phyloP scores from a whole-genome alignment of 92 coral and sea anemone genomes.

The Palythoa caribaeorum region DNA sequence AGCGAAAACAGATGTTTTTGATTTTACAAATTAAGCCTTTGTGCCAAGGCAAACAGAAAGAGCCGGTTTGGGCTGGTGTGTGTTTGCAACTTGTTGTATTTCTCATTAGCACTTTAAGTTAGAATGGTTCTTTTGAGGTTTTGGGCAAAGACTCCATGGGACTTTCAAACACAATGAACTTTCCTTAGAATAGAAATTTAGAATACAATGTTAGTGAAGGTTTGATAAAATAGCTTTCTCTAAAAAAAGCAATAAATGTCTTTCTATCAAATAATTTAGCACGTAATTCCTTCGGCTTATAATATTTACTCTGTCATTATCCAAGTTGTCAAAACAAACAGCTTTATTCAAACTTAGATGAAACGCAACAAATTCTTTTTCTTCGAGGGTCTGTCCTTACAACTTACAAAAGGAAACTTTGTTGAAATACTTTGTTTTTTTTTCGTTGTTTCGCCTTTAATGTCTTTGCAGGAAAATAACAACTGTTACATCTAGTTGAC shows the following conservation, averaged over 20 bases:
- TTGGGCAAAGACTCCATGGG: slow-evolving; percentile 32
- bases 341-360: background rate
- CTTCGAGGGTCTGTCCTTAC: background rate
- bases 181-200: slow-evolving; percentile 4
- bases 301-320: slow-evolving; percentile 67
- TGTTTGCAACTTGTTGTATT: slow-evolving; percentile 43
- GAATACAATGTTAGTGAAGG: slow-evolving; percentile 27
- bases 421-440: slow-evolving; percentile 9
- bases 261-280: slow-evolving; percentile 44
- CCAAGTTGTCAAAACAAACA: slow-evolving; percentile 66
- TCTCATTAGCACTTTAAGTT: slow-evolving; percentile 50
- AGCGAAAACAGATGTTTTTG: slow-evolving; percentile 47
- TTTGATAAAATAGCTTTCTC: slow-evolving; percentile 2
- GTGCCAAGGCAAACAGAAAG: slow-evolving; percentile 56
- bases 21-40: slow-evolving; percentile 44
- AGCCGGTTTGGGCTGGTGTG: slow-evolving; percentile 23
- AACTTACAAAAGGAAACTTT: background rate
- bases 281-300: slow-evolving; percentile 46
- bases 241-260: slow-evolving; percentile 25
- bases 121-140: slow-evolving; percentile 25
- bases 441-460: background rate
- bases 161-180: slow-evolving; percentile 26
- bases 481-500: slow-evolving; percentile 4
- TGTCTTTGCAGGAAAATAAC: background rate
- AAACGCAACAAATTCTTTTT: slow-evolving; percentile 3